phyloP scores from a whole-genome alignment of 1,140 invertebrate genomes.

The Rhagoletis pomonella region DNA sequence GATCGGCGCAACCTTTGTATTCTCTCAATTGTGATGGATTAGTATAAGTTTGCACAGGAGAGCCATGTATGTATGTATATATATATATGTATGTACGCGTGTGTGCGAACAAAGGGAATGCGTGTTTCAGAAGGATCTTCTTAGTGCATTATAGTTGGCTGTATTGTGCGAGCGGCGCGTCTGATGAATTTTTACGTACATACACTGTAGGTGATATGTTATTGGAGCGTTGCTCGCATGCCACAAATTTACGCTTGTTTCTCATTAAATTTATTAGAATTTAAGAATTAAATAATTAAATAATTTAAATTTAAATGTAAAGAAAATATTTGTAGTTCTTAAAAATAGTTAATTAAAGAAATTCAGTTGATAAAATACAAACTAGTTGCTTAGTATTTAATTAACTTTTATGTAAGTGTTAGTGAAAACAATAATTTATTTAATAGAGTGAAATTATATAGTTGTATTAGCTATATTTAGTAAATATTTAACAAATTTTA shows the following conservation, averaged over 20 bases:
- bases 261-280: neutral
- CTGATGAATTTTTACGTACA: neutral
- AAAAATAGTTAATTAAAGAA: neutral
- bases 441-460: conserved; percentile 19
- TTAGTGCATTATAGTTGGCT: conserved; percentile 18
- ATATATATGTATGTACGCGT: neutral
- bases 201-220: neutral
- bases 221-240: neutral
- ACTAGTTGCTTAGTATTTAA: neutral
- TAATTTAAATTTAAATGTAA: conserved; percentile 11
- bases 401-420: neutral
- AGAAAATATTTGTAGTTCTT: neutral
- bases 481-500: conserved; percentile 32
- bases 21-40: too few relatives aligned
- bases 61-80: neutral
- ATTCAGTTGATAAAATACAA: neutral
- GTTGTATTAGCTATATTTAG: neutral
- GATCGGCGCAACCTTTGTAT: too few relatives aligned
- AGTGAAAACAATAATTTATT: conserved; percentile 18
- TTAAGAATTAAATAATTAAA: neutral
- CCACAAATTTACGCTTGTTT: neutral
- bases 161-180: neutral
- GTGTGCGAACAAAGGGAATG: neutral
- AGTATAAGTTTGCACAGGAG: too few relatives aligned
- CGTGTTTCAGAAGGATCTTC: neutral